Conservation (phyloP, 2,888 invertebrate genomes). For the Watsonalla cultraria region DNA sequence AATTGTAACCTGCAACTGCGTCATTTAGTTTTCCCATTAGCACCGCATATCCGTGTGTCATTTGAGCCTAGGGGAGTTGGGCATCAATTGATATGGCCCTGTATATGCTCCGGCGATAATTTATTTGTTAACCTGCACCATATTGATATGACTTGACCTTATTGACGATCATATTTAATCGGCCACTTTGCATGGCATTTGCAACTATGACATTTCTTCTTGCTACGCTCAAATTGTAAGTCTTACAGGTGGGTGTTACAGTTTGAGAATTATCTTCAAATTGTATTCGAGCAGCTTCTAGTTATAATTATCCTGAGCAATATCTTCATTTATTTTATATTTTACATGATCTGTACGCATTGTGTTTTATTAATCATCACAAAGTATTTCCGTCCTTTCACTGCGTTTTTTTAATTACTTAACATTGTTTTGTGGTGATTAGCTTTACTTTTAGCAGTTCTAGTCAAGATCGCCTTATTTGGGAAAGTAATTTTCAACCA, state of each 20-base stretch:
- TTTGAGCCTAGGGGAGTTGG: slow-evolving; percentile 33
- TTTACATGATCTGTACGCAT: slow-evolving; percentile 29
- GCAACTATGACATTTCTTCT: neutral
- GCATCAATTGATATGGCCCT: slow-evolving; percentile 69
- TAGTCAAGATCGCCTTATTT: neutral
- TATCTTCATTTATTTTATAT: slow-evolving; percentile 28
- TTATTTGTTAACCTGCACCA: slow-evolving; percentile 69
- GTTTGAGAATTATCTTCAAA: too few species aligned
- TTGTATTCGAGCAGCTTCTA: neutral
- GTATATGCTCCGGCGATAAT: slow-evolving; percentile 56
- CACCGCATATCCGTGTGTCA: slow-evolving; percentile 27
- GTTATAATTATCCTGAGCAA: too few species aligned
- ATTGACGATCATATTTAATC: slow-evolving; percentile 42
- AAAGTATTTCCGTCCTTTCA: neutral
- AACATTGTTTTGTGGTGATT: neutral
- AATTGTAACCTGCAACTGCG: slow-evolving; percentile 22
- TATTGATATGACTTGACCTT: slow-evolving; percentile 64
- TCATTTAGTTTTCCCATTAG: slow-evolving; percentile 26
- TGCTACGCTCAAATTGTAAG: too few species aligned
- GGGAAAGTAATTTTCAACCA: neutral
- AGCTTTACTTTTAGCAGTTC: too few species aligned
- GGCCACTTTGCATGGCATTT: slow-evolving; percentile 31
- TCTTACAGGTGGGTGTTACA: too few species aligned
- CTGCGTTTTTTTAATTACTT: neutral
- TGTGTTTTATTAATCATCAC: slow-evolving; percentile 19